Evolutionary conservation across 2,797 vertebrate genomes (phyloP).

Genomic region (Pampus argenteus): DNA sequence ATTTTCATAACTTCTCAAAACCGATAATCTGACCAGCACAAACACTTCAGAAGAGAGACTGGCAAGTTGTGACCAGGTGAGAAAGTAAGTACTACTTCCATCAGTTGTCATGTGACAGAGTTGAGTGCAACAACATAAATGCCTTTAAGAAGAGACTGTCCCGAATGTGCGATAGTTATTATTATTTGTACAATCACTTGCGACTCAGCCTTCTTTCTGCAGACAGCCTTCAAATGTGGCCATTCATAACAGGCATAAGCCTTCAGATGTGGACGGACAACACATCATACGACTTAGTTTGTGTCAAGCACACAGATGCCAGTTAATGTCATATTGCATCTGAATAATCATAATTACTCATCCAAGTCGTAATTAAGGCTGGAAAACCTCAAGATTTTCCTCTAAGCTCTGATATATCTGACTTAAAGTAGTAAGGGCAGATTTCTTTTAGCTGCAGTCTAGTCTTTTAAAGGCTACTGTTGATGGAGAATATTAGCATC

Average conservation of each 20-base stretch:
- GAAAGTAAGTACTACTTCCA: not conserved
- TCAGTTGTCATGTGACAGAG: too few species aligned
- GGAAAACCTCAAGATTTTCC: not conserved
- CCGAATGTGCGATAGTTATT: too few species aligned
- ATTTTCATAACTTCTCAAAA: constrained; percentile 1
- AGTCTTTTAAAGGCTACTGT: not conserved
- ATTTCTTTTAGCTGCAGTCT: not conserved
- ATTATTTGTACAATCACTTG: not conserved
- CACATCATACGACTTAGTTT: too few species aligned
- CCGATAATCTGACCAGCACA: not conserved
- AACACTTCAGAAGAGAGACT: too few species aligned
- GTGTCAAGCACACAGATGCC: not conserved
- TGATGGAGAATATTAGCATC: not conserved
- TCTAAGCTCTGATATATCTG: not conserved
- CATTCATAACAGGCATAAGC: not conserved
- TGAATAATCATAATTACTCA: constrained; percentile 4
- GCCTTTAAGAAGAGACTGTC: too few species aligned
- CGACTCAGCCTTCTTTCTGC: not conserved
- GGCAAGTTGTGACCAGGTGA: constrained; percentile 7
- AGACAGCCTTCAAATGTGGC: not conserved
- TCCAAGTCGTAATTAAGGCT: not conserved
- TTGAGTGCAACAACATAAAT: too few species aligned
- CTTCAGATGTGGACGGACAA: not conserved
- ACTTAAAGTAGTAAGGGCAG: not conserved
- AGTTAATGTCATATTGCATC: not conserved